A percentile compares a stretch with the other conserved stretches of the same genome.
Evolutionary conservation across 2,888 invertebrate genomes (phyloP).

Genomic region (Orchestes rusci): DNA sequence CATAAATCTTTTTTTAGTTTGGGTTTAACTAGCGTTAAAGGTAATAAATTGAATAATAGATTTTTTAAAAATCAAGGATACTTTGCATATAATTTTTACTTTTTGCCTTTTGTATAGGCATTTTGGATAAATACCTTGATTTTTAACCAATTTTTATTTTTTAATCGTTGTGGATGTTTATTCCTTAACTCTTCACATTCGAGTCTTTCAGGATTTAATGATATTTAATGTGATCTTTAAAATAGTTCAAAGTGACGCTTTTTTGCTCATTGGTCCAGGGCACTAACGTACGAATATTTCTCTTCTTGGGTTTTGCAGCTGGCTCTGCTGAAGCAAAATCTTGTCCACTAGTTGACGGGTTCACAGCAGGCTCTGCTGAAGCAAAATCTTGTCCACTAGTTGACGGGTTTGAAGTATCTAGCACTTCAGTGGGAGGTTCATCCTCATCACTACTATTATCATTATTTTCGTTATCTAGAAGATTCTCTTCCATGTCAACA

Average conservation of each 20-base stretch:
- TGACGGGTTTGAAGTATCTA: not conserved
- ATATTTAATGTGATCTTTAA: constrained; percentile 17
- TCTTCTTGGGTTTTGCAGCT: constrained; percentile 4
- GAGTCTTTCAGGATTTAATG: constrained; percentile 18
- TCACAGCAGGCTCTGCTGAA: too few species aligned
- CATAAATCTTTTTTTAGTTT: too few species aligned
- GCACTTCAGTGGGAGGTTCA: too few species aligned
- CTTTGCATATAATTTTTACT: not conserved
- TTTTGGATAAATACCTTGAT: constrained; percentile 25
- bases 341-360: too few species aligned
- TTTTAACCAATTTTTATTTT: constrained; percentile 23
- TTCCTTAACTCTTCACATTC: constrained; percentile 18
- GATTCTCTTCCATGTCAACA: constrained; percentile 22
- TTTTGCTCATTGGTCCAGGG: constrained; percentile 4
- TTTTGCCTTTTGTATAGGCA: not conserved
- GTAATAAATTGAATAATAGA: not conserved
- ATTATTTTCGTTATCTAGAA: not conserved
- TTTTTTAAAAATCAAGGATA: not conserved
- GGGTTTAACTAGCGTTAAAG: too few species aligned
- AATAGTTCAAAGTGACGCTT: constrained; percentile 4
- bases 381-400: not conserved
- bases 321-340: not conserved
- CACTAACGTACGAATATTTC: not conserved
- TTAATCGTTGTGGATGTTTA: constrained; percentile 14
- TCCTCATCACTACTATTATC: not conserved